A percentile compares a stretch with the other conserved stretches of the same genome.
phyloP scores from a whole-genome alignment of 2,888 invertebrate genomes.

The Rosalia funebris region DNA sequence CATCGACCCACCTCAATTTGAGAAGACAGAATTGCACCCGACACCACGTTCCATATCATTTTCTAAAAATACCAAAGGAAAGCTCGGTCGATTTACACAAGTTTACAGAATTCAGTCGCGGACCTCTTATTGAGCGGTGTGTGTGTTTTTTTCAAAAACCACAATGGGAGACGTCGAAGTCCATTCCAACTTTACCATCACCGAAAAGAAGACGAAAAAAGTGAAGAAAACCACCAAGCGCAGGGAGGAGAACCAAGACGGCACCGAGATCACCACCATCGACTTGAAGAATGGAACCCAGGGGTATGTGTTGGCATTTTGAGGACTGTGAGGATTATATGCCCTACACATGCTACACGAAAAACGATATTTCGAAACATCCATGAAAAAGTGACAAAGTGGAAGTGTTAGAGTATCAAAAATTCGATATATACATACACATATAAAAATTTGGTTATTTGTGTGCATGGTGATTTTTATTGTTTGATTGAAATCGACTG shows the following conservation, averaged over 20 bases:
- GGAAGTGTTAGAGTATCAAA: slow-evolving; percentile 39
- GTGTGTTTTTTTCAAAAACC: slow-evolving; percentile 36
- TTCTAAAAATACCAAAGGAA: slow-evolving; percentile 63
- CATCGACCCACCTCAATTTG: slow-evolving; percentile 49
- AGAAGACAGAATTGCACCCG: slow-evolving; percentile 54
- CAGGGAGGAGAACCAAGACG: slow-evolving; percentile 78
- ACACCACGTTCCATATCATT: slow-evolving; percentile 61
- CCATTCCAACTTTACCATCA: slow-evolving; percentile 85
- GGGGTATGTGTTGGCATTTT: slow-evolving; percentile 84
- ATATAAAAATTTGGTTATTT: background rate
- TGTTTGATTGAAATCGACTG: too few relatives aligned
- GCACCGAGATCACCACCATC: slow-evolving; percentile 81
- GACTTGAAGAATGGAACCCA: slow-evolving; percentile 75
- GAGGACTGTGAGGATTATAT: slow-evolving; percentile 20
- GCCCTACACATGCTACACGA: slow-evolving; percentile 19
- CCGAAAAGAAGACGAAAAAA: slow-evolving; percentile 86
- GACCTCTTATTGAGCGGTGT: slow-evolving; percentile 36
- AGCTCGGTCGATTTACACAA: slow-evolving; percentile 58
- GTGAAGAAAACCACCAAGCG: slow-evolving; percentile 91
- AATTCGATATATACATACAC: background rate
- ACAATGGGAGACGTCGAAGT: slow-evolving; percentile 91
- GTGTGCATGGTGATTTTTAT: too few relatives aligned
- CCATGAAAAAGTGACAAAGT: slow-evolving; percentile 39
- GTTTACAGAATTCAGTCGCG: slow-evolving; percentile 57
- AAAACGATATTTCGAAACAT: slow-evolving; percentile 26